A percentile compares a stretch with the other conserved stretches of the same genome.
These are phyloP conservation scores for Aptenodytes forsteri DNA, from an alignment of 2,113 vertebrate species.

Conservation along the genomic window DNA sequence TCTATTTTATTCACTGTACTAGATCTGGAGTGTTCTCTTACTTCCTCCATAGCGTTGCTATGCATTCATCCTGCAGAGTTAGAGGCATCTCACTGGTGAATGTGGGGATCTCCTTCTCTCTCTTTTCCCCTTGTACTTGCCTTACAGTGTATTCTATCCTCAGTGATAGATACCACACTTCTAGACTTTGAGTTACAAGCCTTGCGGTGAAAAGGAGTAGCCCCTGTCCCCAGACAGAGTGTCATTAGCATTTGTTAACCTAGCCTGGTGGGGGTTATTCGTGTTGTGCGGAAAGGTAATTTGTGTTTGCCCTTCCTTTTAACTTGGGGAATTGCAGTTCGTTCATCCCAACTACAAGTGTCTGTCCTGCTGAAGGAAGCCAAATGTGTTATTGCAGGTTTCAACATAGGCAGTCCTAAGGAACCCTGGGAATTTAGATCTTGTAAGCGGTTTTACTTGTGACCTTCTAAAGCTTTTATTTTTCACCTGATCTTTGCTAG, in stretches of 20 bases:
- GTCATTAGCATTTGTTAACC: slow-evolving; percentile 65
- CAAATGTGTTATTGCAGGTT: not conserved
- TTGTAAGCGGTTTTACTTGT: not conserved
- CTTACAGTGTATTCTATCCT: not conserved
- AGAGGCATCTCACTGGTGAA: not conserved
- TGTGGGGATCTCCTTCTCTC: not conserved
- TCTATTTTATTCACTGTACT: not conserved
- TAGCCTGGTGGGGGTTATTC: slow-evolving; percentile 41
- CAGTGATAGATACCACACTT: not conserved
- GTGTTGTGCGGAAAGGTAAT: slow-evolving; percentile 15
- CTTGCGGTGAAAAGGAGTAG: not conserved
- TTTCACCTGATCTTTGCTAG: not conserved
- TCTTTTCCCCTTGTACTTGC: not conserved
- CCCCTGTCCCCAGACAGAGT: not conserved
- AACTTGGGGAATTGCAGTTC: not conserved
- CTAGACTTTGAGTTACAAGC: not conserved
- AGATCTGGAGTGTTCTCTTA: not conserved
- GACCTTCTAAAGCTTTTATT: not conserved
- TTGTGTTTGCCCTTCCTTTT: slow-evolving; percentile 44
- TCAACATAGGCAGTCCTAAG: not conserved
- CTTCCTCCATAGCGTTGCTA: not conserved
- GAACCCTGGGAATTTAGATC: not conserved
- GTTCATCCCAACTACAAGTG: not conserved
- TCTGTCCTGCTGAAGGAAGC: not conserved
- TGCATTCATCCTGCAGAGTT: not conserved